Evolutionary conservation across 2,888 invertebrate genomes (phyloP).

Genomic region (Octodonta nipae): DNA sequence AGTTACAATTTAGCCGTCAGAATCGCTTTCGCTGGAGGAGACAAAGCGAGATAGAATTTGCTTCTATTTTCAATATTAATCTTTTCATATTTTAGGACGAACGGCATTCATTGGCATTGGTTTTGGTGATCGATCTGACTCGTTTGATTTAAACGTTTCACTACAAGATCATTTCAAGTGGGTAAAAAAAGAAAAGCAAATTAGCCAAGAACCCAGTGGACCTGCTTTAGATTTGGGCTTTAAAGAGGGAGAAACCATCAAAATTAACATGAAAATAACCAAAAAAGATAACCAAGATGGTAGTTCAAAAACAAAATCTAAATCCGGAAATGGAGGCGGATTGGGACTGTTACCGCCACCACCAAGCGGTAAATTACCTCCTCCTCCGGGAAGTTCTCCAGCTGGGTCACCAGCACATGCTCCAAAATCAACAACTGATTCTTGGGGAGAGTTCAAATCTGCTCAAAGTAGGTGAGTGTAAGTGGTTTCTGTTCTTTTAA

Average conservation of each 20-base stretch:
- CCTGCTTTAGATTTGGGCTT: slow-evolving; percentile 89
- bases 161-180: slow-evolving; percentile 97
- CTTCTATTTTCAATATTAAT: no score
- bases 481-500: no score
- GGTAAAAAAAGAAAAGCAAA: slow-evolving; percentile 69
- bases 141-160: slow-evolving; percentile 96
- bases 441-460: slow-evolving; percentile 72
- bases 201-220: slow-evolving; percentile 65
- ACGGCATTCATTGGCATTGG: slow-evolving; percentile 94
- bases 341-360: slow-evolving; percentile 62
- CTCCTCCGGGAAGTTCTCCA: slow-evolving; percentile 68
- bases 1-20: no score
- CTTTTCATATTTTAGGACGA: slow-evolving; percentile 52
- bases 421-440: slow-evolving; percentile 33
- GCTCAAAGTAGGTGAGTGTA: slow-evolving; percentile 36
- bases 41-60: no score
- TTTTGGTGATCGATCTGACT: slow-evolving; percentile 94
- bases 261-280: slow-evolving; percentile 95
- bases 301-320: slow-evolving; percentile 49
- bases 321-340: slow-evolving; percentile 35
- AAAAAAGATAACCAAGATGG: slow-evolving; percentile 75
- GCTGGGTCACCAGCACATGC: slow-evolving; percentile 53
- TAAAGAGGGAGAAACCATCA: slow-evolving; percentile 98
- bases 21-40: no score
- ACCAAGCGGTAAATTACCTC: slow-evolving; percentile 63